These are phyloP conservation scores for Callosobruchus maculatus DNA, from an alignment of 2,888 invertebrate genomes.

Conservation along the genomic window DNA sequence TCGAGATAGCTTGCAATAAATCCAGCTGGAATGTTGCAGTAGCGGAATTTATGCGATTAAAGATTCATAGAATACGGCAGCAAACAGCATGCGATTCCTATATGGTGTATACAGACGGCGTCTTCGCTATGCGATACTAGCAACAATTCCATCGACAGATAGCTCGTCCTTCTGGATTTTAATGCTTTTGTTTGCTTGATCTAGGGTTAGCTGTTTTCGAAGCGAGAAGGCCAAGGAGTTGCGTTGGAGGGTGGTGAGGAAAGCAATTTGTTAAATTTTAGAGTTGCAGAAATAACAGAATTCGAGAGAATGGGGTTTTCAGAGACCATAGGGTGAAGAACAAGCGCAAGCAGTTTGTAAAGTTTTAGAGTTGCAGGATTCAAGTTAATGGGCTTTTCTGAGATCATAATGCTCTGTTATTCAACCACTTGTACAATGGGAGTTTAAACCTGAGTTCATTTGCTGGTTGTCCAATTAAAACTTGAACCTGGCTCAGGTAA, in stretches of 20 bases:
- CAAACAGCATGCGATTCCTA: not conserved
- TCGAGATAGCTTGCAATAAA: not conserved
- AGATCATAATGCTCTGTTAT: too few species aligned
- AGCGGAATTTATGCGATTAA: not conserved
- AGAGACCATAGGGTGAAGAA: too few species aligned
- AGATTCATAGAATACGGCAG: not conserved
- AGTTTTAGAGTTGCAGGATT: too few species aligned
- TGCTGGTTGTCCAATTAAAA: too few species aligned
- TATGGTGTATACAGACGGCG: not conserved
- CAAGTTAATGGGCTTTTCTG: too few species aligned
- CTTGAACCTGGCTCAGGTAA: too few species aligned
- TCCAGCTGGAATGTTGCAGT: not conserved
- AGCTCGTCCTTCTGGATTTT: not conserved
- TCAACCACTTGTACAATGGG: too few species aligned
- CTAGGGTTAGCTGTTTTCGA: not conserved
- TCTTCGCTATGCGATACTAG: not conserved
- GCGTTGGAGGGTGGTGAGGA: not conserved
- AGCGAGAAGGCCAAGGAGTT: not conserved
- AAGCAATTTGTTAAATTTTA: too few species aligned
- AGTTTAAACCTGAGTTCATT: too few species aligned
- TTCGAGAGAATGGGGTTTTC: too few species aligned
- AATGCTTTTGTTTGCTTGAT: not conserved
- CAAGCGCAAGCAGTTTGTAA: too few species aligned
- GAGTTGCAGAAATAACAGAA: too few species aligned
- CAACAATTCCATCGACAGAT: not conserved